phyloP scores from a whole-genome alignment of 1,140 invertebrate genomes.

The Drosophila yakuba region DNA sequence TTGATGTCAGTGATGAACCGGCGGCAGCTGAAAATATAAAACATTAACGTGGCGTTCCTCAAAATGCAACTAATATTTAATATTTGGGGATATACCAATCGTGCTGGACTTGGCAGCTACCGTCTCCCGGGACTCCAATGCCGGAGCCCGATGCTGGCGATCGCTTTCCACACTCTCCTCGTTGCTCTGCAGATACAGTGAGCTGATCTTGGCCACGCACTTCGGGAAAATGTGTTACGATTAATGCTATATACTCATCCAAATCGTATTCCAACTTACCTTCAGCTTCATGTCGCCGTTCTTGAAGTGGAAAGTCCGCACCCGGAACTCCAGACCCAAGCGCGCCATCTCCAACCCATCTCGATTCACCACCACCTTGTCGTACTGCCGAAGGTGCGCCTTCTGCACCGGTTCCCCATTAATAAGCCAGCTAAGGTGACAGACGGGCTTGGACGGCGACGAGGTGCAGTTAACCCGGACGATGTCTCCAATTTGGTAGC shows the following conservation, averaged over 20 bases:
- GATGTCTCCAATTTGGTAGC: conserved; percentile 92
- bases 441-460: conserved; percentile 92
- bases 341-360: conserved; percentile 89
- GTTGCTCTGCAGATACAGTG: conserved; percentile 92
- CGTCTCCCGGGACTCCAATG: conserved; percentile 88
- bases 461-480: conserved; percentile 94
- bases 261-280: conserved; percentile 73
- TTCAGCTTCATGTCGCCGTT: conserved; percentile 94
- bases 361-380: conserved; percentile 73
- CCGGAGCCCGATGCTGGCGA: conserved; percentile 87
- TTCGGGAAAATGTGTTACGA: conserved; percentile 32
- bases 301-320: conserved; percentile 91
- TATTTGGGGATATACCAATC: conserved; percentile 76
- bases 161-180: conserved; percentile 92
- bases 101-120: conserved; percentile 85
- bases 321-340: conserved; percentile 90
- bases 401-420: conserved; percentile 92
- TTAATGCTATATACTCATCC: no score
- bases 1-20: conserved; percentile 39
- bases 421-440: conserved; percentile 93
- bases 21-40: conserved; percentile 37
- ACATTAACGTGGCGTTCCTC: conserved; percentile 1
- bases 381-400: conserved; percentile 75
- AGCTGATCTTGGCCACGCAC: conserved; percentile 94
- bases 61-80: no score